Percentiles rank a stretch among this genome's conserved stretches.
phyloP scores from a whole-genome alignment of 2,113 vertebrate genomes.

The Drymodes brunneopygia region DNA sequence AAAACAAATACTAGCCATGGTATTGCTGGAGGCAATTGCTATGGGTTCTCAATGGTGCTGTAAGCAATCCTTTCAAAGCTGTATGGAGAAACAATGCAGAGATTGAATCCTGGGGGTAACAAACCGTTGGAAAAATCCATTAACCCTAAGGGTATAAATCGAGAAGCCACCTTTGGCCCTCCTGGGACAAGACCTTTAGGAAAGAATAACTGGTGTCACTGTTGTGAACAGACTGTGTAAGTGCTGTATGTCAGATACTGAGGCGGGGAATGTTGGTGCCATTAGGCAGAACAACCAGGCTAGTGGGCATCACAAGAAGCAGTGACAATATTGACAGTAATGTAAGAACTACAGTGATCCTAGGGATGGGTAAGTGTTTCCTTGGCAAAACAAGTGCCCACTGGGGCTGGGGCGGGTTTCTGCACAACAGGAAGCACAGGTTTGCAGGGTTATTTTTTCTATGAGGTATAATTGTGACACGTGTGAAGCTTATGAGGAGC shows the following conservation, averaged over 20 bases:
- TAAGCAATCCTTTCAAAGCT: neutral
- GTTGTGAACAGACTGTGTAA: neutral
- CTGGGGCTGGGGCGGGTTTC: neutral
- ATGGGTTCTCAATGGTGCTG: neutral
- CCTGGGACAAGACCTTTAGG: neutral
- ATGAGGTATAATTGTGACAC: neutral
- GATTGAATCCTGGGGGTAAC: neutral
- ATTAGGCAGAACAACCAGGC: neutral
- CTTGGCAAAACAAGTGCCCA: neutral
- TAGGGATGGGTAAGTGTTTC: neutral
- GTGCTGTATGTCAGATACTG: accelerated
- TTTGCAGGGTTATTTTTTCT: neutral
- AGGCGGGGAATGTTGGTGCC: neutral
- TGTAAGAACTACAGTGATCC: neutral
- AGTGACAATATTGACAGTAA: neutral
- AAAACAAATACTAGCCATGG: neutral
- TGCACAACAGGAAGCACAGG: neutral
- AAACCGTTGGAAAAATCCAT: neutral
- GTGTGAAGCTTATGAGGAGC: neutral
- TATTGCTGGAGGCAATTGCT: neutral
- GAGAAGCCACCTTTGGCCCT: neutral
- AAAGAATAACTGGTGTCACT: neutral
- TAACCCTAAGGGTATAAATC: neutral
- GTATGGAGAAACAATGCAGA: neutral
- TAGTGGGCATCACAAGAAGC: neutral